Percentiles rank a stretch among this genome's conserved stretches.
These are phyloP conservation scores for Acrossocheilus fasciatus DNA, from an alignment of 2,797 vertebrate species.

Conservation along the genomic window DNA sequence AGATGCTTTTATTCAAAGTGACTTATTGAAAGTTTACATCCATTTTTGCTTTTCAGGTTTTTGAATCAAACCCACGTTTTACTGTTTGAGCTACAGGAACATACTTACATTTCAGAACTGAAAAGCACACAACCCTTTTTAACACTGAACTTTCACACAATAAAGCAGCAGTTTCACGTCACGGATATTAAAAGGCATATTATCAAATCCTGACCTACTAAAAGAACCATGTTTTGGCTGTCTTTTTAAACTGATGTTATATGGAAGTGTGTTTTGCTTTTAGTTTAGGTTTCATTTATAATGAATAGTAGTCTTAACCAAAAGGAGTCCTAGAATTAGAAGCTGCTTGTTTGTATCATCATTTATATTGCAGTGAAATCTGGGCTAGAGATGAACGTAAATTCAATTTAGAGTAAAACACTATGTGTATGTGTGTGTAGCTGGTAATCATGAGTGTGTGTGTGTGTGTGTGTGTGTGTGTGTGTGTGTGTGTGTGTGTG, in stretches of 20 bases:
- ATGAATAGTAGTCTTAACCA: neutral
- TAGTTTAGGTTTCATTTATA: neutral
- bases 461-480: neutral
- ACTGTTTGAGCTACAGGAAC: too few species aligned
- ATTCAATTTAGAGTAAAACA: constrained; percentile 14
- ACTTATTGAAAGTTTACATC: too few species aligned
- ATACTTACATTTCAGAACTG: too few species aligned
- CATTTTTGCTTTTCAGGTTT: too few species aligned
- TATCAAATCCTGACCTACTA: neutral
- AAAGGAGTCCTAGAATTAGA: neutral
- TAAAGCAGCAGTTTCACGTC: neutral
- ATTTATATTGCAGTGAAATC: neutral
- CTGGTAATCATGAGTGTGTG: neutral
- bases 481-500: neutral
- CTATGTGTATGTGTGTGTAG: constrained; percentile 15
- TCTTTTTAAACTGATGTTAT: neutral
- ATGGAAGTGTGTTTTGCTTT: neutral
- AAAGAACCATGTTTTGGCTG: neutral
- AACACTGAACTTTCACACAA: neutral
- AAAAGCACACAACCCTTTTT: too few species aligned
- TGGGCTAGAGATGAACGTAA: neutral
- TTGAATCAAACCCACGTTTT: too few species aligned
- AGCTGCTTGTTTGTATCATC: neutral
- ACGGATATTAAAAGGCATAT: neutral
- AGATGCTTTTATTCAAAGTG: too few species aligned